Percentiles rank a stretch among this genome's conserved stretches.
These are phyloP conservation scores for Cydia strobilella DNA, from an alignment of 1,140 invertebrate genomes.

Conservation along the genomic window DNA sequence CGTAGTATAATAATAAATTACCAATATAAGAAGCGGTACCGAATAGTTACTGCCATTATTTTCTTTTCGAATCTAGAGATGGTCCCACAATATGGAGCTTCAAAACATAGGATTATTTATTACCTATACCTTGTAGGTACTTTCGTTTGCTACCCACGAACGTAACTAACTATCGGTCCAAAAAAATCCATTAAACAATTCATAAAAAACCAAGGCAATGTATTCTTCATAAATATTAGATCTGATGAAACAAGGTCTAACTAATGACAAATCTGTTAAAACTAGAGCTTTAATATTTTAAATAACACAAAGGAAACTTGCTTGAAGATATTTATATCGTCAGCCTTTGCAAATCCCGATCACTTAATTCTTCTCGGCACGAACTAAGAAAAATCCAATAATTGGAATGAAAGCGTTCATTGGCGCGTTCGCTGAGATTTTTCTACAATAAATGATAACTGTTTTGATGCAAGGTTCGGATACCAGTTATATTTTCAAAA, in stretches of 20 bases:
- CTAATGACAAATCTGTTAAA: not conserved
- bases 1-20: not conserved
- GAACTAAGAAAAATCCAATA: conserved; percentile 19
- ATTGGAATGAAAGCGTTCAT: not conserved
- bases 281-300: not conserved
- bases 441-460: no score
- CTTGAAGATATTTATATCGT: not conserved
- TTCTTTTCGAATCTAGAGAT: no score
- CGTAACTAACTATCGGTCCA: no score
- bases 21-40: no score
- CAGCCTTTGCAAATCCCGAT: not conserved
- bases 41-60: no score
- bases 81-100: no score
- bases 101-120: no score
- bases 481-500: not conserved
- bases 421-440: not conserved
- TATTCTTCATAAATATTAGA: not conserved
- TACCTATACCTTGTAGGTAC: no score
- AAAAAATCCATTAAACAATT: no score
- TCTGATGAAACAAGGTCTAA: not conserved
- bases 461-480: not conserved
- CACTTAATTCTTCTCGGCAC: not conserved
- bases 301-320: not conserved
- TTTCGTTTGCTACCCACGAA: no score
- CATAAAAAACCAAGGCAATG: no score